Percentiles rank a stretch among this genome's conserved stretches.
phyloP scores from a whole-genome alignment of 2,888 invertebrate genomes.

The Hypomecis atomaria region DNA sequence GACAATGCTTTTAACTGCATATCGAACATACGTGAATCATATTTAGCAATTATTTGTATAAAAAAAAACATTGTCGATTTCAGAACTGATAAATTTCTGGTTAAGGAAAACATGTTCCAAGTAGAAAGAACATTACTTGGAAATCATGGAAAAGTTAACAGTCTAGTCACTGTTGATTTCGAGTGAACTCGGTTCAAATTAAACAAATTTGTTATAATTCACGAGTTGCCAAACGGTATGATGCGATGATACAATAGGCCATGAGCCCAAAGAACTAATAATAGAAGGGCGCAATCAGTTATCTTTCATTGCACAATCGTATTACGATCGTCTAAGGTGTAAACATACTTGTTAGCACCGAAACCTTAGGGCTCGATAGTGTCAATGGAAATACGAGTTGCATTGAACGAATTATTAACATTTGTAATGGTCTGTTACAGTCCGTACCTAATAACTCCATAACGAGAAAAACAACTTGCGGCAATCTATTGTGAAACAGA shows the following conservation, averaged over 20 bases:
- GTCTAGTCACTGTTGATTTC: conserved; percentile 12
- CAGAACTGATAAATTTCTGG: conserved; percentile 6
- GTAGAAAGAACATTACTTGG: conserved; percentile 7
- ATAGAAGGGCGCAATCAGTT: conserved; percentile 62
- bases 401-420: conserved; percentile 37
- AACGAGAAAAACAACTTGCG: conserved; percentile 54
- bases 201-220: conserved; percentile 28
- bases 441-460: conserved; percentile 34
- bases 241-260: conserved; percentile 55
- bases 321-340: conserved; percentile 49
- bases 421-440: conserved; percentile 45
- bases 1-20: conserved; percentile 34
- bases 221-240: conserved; percentile 50
- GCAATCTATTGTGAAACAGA: conserved; percentile 55
- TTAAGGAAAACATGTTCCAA: conserved; percentile 13
- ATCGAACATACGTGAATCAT: conserved; percentile 46
- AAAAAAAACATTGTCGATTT: conserved; percentile 36
- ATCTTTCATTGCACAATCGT: conserved; percentile 60
- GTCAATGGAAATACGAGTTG: conserved; percentile 48
- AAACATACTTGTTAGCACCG: conserved; percentile 66
- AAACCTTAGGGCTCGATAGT: conserved; percentile 46
- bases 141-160: conserved; percentile 14
- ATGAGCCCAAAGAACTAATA: conserved; percentile 52
- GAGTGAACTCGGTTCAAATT: conserved; percentile 20
- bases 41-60: conserved; percentile 46